Percentiles rank a stretch among this genome's conserved stretches.
These are phyloP conservation scores for Chaenocephalus aceratus DNA, from an alignment of 2,113 vertebrate species.

Conservation along the genomic window DNA sequence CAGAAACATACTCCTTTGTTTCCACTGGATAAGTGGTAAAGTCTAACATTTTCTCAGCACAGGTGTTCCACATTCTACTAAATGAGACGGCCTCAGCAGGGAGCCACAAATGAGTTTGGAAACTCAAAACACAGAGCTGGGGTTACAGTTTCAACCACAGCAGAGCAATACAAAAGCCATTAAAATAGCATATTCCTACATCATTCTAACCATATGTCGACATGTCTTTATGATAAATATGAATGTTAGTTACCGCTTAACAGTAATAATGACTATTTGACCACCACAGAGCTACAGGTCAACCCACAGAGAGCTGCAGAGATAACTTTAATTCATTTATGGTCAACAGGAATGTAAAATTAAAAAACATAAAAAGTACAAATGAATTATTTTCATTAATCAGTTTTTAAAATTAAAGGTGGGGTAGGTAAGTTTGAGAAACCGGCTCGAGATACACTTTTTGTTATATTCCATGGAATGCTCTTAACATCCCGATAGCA, in stretches of 20 bases:
- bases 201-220: constrained; percentile 48
- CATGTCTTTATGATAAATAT: constrained; percentile 14
- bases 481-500: no score
- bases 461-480: no score
- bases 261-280: neutral
- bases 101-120: constrained; percentile 53
- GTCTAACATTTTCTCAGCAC: constrained; percentile 21
- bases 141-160: constrained; percentile 53
- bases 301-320: neutral
- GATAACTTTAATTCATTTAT: neutral
- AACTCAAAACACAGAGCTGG: constrained; percentile 34
- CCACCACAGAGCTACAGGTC: constrained; percentile 1
- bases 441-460: no score
- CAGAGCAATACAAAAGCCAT: constrained; percentile 38
- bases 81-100: constrained; percentile 68
- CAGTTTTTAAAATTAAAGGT: no score
- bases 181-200: constrained; percentile 37
- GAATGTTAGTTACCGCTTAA: constrained; percentile 9
- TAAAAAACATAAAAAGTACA: no score
- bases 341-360: no score
- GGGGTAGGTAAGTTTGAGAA: no score
- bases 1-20: constrained; percentile 32
- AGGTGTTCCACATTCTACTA: constrained; percentile 69
- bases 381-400: no score
- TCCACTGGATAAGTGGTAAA: constrained; percentile 28